These are phyloP conservation scores for Hymenopus coronatus DNA, from an alignment of 2,888 invertebrate species.

Conservation along the genomic window DNA sequence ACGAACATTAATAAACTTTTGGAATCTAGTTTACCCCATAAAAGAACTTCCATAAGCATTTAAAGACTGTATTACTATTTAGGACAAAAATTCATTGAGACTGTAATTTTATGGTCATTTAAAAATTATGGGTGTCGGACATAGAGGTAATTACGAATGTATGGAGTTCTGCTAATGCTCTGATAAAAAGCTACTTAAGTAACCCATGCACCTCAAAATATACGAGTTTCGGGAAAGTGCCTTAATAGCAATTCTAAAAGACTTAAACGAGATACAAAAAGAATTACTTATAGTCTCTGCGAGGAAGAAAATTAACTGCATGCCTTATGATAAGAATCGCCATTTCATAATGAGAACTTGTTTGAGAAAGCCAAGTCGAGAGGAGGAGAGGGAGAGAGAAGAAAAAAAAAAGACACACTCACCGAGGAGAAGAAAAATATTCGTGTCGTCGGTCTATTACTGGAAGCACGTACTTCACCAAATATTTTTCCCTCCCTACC, in stretches of 20 bases:
- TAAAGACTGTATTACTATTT: no score
- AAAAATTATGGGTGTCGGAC: no score
- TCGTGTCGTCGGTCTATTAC: not conserved
- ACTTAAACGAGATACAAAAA: not conserved
- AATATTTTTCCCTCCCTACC: not conserved
- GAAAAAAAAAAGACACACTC: not conserved
- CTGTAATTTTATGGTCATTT: no score
- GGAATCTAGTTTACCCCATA: no score
- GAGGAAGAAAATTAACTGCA: not conserved
- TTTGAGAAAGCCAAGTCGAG: not conserved
- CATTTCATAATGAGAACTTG: not conserved
- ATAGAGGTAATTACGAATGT: no score
- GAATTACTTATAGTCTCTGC: not conserved
- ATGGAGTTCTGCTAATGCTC: not conserved
- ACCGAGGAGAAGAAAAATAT: not conserved
- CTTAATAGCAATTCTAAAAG: not conserved
- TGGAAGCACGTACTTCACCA: not conserved
- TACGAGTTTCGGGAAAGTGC: not conserved
- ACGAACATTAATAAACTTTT: no score
- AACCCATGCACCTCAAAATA: not conserved
- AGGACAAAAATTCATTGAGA: no score
- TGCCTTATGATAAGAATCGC: not conserved
- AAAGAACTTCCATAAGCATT: no score
- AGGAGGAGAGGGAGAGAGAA: not conserved
- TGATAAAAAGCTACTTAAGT: not conserved